These are phyloP conservation scores for Trissonchulus latispiculum DNA, from an alignment of 2,888 invertebrate genomes.

Conservation along the genomic window DNA sequence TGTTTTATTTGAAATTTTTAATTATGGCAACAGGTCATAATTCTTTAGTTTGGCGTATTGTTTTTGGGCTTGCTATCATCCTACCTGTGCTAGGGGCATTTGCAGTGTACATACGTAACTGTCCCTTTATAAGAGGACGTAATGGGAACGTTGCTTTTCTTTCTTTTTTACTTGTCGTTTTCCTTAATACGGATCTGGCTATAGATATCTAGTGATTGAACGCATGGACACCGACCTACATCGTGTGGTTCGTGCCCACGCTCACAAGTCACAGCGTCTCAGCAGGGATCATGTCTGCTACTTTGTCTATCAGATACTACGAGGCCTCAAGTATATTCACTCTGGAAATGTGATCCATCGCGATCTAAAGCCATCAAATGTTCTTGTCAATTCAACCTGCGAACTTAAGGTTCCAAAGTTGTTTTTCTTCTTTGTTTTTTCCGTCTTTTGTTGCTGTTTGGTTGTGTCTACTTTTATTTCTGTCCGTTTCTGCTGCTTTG, in stretches of 20 bases:
- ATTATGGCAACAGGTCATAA: too few species aligned
- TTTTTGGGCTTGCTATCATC: too few species aligned
- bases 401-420: slow-evolving; percentile 86
- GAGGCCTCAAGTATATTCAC: slow-evolving; percentile 95
- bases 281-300: slow-evolving; percentile 99
- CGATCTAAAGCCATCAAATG: slow-evolving; percentile 92
- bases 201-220: slow-evolving; percentile 20
- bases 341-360: slow-evolving; percentile 95
- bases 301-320: slow-evolving; percentile 90
- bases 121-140: too few species aligned
- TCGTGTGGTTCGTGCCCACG: slow-evolving; percentile 15
- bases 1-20: too few species aligned
- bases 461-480: too few species aligned
- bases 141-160: too few species aligned
- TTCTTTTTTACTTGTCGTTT: not conserved
- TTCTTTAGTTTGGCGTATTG: too few species aligned
- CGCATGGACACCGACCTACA: slow-evolving; percentile 23
- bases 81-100: too few species aligned
- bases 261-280: slow-evolving; percentile 48
- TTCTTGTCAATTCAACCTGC: slow-evolving; percentile 92
- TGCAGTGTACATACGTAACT: too few species aligned
- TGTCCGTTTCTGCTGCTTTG: too few species aligned
- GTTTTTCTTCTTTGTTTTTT: too few species aligned
- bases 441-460: too few species aligned
- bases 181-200: not conserved